Evolutionary conservation across 1,140 invertebrate species (phyloP).

Genomic region (Eumeta japonica): DNA sequence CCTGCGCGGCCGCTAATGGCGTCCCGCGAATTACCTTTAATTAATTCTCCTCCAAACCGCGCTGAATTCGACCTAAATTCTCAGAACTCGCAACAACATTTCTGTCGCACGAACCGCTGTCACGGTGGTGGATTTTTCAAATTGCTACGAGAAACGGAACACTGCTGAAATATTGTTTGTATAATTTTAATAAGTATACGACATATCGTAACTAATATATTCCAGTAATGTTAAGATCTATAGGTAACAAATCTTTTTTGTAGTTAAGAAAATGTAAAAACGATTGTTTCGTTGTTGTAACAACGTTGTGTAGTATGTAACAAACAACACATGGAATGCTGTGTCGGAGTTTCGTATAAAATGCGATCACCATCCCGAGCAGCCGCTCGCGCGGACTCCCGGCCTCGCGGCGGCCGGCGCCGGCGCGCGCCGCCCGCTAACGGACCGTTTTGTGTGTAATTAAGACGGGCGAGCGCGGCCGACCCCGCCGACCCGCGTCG

Average conservation of each 20-base stretch:
- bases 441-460: constrained; percentile 48
- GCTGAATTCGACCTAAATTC: too few relatives aligned
- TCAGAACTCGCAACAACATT: too few relatives aligned
- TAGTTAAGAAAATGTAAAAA: neutral
- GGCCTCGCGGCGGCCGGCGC: constrained; percentile 15
- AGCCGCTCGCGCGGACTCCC: constrained; percentile 13
- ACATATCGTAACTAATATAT: too few relatives aligned
- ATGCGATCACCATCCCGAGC: neutral
- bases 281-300: neutral
- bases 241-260: too few relatives aligned
- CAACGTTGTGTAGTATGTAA: constrained; percentile 1
- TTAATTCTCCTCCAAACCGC: constrained; percentile 48
- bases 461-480: constrained; percentile 35
- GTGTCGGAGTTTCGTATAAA: constrained; percentile 7
- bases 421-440: constrained; percentile 48
- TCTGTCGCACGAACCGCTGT: constrained; percentile 19
- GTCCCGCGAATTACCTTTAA: constrained; percentile 40
- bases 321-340: neutral
- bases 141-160: constrained; percentile 5
- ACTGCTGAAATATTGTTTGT: constrained; percentile 8
- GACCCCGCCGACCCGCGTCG: too few relatives aligned
- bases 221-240: too few relatives aligned
- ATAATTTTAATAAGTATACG: too few relatives aligned
- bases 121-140: constrained; percentile 6
- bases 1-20: constrained; percentile 36